Base-by-base conservation (phyloP, 2,888 invertebrate species). In the Orchesellides sinensis region DNA sequence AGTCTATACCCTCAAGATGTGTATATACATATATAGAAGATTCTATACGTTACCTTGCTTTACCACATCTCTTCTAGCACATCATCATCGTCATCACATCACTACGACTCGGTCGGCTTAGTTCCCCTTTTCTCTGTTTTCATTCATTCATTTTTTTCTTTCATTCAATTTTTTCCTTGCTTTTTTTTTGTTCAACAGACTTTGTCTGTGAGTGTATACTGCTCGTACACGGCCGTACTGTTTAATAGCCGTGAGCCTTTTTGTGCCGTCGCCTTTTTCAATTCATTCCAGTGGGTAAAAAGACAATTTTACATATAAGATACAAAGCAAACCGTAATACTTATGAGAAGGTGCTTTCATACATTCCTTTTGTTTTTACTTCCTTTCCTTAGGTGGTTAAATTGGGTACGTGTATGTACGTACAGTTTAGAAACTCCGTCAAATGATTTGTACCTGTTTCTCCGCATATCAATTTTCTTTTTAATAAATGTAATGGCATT, bases 91-190 rank as follows among this genome's bases (percentile, higher is more conserved):
- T 17, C 40, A 29, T 54, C 32, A 29, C 27, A 70, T 59, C 56
- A 25, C 23, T 45, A 5, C 45, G 19, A 10, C 4, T 12, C 17
- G 21, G 25, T 59, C 56, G 59, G 40, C 56, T 40, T 19, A 40
- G 35, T 19, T 54, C 32, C 32, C 6, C 29, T 17, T 35, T 49
- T 69, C 27, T 35, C 40, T 27, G 6, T 69, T 69, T 35, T 70
- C 56, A 70, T 69, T 61, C 61, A 61, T 61, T 61, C 61, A 61
- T 35, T 70, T 27, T 27, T 29, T 70, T 52, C 68, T 45, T 70
- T 61, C 35, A 32, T 61, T 70, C 59, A 59, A 29, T 54, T 56
- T 70, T 59, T 59, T 59, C 35, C 35, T 35, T 61, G 10, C 35
- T 35, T 25, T 17, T 29, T 54, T 56, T 56, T 25, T 27, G 10